Evolutionary conservation across 2,113 vertebrate species (phyloP), one percentile per base, ranked within the genome.

Genomic region (Narcine bancroftii): DNA sequence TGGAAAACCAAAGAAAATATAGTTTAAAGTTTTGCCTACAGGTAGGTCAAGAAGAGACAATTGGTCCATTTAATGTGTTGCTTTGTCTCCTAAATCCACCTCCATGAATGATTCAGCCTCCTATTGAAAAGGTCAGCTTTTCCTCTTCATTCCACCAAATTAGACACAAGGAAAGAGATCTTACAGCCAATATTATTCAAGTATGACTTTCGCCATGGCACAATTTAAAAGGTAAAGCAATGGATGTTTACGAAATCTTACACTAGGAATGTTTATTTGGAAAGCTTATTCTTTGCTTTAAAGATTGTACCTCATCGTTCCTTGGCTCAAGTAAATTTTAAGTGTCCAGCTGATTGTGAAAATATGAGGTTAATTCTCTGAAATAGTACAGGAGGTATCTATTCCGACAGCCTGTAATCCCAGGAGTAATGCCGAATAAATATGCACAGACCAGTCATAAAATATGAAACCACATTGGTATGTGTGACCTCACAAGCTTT

Each of bases 1-100:
- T 99, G 63, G 65, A 33, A 63, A 65, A 87, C 56, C 81, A 87
- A 60, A 42, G 6, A 36, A 36, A 87, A 87, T 60, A 5, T 60
- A 60, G n/a, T 87, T 85, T 7, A 60, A 85, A 36, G n/a, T n/a
- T n/a, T n/a, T n/a, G n/a, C n/a, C n/a, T n/a, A n/a, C n/a, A n/a
- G n/a, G n/a, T n/a, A n/a, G n/a, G n/a, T n/a, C n/a, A n/a, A n/a
- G n/a, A n/a, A n/a, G n/a, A n/a, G n/a, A n/a, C n/a, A n/a, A n/a
- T 17, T n/a, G 9, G 47, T 2, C 79, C 10, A 83, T 4, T 33
- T 53, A 56, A 56, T 29, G 26, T n/a, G 29, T 53, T 13, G 21
- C n/a, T n/a, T n/a, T n/a, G n/a, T n/a, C n/a, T 5, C 13, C 33
- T 11, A 0, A 15, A 83, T 33, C 33, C 79, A 11, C 29, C 26